Evolutionary conservation across 2,113 vertebrate species (phyloP).

Genomic region (Mus pahari): DNA sequence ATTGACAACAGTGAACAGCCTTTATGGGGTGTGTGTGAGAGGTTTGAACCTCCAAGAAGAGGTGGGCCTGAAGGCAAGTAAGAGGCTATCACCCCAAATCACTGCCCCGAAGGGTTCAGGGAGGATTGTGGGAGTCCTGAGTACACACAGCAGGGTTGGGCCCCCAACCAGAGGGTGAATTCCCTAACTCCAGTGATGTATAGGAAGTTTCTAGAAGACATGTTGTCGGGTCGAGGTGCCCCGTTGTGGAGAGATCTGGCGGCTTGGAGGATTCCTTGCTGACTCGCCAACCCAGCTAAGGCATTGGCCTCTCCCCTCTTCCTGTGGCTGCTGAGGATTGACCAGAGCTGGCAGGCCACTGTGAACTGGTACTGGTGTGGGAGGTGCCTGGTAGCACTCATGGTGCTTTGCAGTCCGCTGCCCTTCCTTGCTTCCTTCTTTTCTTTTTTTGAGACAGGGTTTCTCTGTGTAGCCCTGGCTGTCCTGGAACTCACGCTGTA

Average conservation of each 20-base stretch:
- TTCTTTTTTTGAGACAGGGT: too few species aligned
- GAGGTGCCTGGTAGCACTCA: background rate
- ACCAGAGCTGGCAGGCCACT: background rate
- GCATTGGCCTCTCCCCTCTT: background rate
- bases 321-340: background rate
- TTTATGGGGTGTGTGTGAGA: background rate
- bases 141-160: background rate
- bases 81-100: background rate
- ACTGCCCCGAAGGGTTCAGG: background rate
- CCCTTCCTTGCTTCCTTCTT: too few species aligned
- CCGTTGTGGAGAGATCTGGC: background rate
- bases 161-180: background rate
- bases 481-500: too few species aligned
- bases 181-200: background rate
- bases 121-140: background rate
- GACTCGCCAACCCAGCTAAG: background rate
- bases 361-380: background rate
- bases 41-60: conserved; percentile 7
- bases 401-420: background rate
- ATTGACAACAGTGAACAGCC: too few species aligned
- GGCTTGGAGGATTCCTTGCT: background rate
- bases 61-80: background rate
- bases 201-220: background rate
- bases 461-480: too few species aligned
- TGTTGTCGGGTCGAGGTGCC: background rate